Percentiles rank a stretch among this genome's conserved stretches.
phyloP scores from a whole-genome alignment of 2,113 vertebrate genomes.

The Bos indicus region DNA sequence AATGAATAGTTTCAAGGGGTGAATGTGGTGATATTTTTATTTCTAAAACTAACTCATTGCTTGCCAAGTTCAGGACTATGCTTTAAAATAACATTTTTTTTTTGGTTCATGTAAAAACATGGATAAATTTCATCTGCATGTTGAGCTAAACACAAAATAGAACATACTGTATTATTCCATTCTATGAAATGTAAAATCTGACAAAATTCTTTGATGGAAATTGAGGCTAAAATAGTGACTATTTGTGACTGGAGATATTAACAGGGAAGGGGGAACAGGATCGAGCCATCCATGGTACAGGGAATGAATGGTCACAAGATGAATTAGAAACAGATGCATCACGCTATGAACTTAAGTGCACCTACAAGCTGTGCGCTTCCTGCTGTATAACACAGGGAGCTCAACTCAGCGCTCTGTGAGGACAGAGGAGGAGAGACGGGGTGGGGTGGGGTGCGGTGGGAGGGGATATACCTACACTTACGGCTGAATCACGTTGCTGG shows the following conservation, averaged over 20 bases:
- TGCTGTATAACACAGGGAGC: neutral
- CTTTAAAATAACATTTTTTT: neutral
- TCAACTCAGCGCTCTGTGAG: neutral
- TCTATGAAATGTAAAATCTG: neutral
- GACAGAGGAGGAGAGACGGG: neutral
- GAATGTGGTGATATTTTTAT: neutral
- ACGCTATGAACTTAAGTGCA: neutral
- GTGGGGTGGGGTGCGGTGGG: accelerated
- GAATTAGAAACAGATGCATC: neutral
- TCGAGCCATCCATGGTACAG: neutral
- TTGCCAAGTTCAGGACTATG: neutral
- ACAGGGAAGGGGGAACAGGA: too few relatives aligned
- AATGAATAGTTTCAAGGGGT: neutral
- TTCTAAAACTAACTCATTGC: neutral
- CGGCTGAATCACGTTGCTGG: accelerated
- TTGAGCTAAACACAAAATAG: neutral
- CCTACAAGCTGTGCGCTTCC: neutral
- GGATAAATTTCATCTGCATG: neutral
- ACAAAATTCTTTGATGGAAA: neutral
- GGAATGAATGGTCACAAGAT: neutral
- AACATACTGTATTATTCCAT: neutral
- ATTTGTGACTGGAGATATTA: neutral
- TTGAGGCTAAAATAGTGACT: neutral
- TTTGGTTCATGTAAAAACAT: neutral
- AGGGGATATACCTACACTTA: neutral